Base-by-base conservation (phyloP, 92 coral and sea anemone species). In the Epizoanthus scotinus region DNA sequence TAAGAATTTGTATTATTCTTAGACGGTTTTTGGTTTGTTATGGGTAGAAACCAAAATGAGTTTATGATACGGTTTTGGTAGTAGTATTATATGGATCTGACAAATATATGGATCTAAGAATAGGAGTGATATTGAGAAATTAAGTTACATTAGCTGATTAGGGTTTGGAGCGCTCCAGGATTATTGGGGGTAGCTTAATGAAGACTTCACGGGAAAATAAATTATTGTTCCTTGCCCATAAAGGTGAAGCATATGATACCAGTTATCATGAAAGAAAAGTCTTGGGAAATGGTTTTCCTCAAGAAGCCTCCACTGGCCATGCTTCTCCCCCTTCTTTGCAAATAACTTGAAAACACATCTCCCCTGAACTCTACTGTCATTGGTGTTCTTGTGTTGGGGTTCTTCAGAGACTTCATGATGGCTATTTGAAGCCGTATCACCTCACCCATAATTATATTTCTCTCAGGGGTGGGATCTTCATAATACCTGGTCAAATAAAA, bases 181-280 rank as follows among this genome's bases (percentile, higher is more conserved):
- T n/a, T n/a, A n/a, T n/a, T n/a, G n/a, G n/a, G n/a, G n/a, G n/a
- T n/a, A n/a, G n/a, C n/a, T n/a, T n/a, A n/a, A n/a, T n/a, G n/a
- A n/a, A n/a, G n/a, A n/a, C 72, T 84, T 88, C 7, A 84, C 61
- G 34, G 88, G 86, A 68, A 54, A 80, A n/a, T 29, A 63, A 13
- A 88, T 77, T 84, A 82, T 88, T 19, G 80, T 73, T 40, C 91
- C 88, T 71, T 88, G 88, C 15, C 85, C 85, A 80, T 88, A 88
- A 79, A 55, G 84, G 79, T 88, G 88, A 36, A 84, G 73, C 27
- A 84, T 38, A 38, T 27, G 58, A 36, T 88, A 67, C 86, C 88
- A 88, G 56, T 66, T 56, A 38, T 28, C 63, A 2, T 79, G 90
- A 36, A 86, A 86, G 53, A 34, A 86, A 49, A 9, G 7, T 0